Conservation (phyloP, 2,113 vertebrate species). For the Copsychus sechellarum region DNA sequence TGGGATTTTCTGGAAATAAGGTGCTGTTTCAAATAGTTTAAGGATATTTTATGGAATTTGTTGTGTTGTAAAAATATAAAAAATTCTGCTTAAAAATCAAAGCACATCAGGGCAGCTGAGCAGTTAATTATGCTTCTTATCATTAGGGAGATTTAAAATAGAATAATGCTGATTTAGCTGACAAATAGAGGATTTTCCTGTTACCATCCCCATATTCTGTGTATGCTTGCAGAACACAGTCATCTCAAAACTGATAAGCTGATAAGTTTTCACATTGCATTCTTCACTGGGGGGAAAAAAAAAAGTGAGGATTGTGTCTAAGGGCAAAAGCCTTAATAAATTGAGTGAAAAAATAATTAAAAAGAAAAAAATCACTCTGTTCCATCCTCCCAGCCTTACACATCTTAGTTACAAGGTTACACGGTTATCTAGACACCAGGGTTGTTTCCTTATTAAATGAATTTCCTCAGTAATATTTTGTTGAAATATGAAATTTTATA, state of each 20-base stretch:
- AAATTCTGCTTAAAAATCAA: slow-evolving; percentile 34
- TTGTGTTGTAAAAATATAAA: not conserved
- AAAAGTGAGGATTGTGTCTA: not conserved
- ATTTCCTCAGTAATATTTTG: not conserved
- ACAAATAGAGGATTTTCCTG: slow-evolving; percentile 13
- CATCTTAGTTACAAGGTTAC: not conserved
- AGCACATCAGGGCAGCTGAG: not conserved
- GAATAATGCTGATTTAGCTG: slow-evolving; percentile 40
- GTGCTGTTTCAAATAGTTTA: not conserved
- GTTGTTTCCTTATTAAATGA: not conserved
- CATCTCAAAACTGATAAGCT: slow-evolving; percentile 24
- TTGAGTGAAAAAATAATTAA: rapidly evolving
- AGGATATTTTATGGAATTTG: not conserved
- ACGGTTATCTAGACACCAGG: not conserved
- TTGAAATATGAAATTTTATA: not conserved
- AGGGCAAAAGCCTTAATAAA: not conserved
- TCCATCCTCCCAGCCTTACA: not conserved
- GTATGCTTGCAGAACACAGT: not conserved
- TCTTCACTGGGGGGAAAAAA: not conserved
- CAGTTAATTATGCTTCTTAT: slow-evolving; percentile 45
- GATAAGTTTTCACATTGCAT: slow-evolving; percentile 23
- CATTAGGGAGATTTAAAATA: not conserved
- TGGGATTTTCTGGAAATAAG: not conserved
- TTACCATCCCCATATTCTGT: not conserved
- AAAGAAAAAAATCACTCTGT: not conserved